Evolutionary conservation across 2,797 vertebrate species (phyloP).

Genomic region (Eulemur coronatus): DNA sequence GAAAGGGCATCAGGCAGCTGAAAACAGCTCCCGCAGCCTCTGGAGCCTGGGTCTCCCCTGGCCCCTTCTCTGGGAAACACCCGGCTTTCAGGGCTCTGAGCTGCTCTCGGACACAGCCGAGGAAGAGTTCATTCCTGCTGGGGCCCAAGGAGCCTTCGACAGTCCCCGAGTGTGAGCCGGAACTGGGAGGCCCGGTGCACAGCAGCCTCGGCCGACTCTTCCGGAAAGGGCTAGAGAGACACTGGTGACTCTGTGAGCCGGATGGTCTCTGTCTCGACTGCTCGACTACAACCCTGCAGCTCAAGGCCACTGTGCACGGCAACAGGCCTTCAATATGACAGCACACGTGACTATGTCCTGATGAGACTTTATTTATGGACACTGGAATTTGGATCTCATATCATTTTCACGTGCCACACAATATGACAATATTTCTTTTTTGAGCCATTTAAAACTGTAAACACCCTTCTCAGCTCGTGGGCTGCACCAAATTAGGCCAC

Average conservation of each 20-base stretch:
- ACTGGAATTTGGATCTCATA: too few species aligned
- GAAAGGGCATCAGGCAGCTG: not conserved
- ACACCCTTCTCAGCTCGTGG: not conserved
- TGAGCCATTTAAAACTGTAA: not conserved
- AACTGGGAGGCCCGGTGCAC: accelerated
- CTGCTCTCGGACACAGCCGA: too few species aligned
- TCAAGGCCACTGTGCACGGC: accelerated
- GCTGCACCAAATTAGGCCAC: accelerated
- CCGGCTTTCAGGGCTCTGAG: not conserved
- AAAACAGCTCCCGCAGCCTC: not conserved
- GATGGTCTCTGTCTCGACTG: accelerated
- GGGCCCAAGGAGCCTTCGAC: not conserved
- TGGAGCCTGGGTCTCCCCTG: not conserved
- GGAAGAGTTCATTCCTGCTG: not conserved
- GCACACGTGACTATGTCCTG: accelerated
- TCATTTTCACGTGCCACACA: not conserved
- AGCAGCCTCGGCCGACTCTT: accelerated
- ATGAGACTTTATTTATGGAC: not conserved
- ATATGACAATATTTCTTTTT: not conserved
- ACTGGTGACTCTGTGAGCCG: not conserved
- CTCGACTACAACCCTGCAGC: accelerated
- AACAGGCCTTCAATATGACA: accelerated
- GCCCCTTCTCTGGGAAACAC: not conserved
- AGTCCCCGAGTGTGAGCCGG: not conserved
- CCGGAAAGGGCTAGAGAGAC: not conserved